Percentiles rank a stretch among this genome's conserved stretches.
These are phyloP conservation scores for Eupithecia subumbrata DNA, from an alignment of 2,888 invertebrate genomes.

Conservation along the genomic window DNA sequence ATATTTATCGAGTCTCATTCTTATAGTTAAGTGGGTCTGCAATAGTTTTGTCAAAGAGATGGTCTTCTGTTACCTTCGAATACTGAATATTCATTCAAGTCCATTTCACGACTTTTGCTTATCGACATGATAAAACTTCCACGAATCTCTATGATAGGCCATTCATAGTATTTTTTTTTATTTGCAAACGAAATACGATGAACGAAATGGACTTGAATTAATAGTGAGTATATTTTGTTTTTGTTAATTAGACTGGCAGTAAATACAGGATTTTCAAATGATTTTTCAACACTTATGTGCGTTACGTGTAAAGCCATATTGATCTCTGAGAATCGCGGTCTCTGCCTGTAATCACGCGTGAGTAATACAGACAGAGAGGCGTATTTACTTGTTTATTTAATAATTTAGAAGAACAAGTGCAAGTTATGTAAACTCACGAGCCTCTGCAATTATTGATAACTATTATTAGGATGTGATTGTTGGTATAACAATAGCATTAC, in stretches of 20 bases:
- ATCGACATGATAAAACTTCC: background rate
- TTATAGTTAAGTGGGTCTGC: constrained; percentile 41
- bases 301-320: constrained; percentile 75
- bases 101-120: background rate
- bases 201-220: constrained; percentile 10
- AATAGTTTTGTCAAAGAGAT: constrained; percentile 27
- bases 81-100: background rate
- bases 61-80: constrained; percentile 28
- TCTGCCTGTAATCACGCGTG: constrained; percentile 48
- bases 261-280: constrained; percentile 52
- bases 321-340: constrained; percentile 74
- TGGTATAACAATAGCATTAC: constrained; percentile 59
- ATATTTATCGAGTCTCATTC: constrained; percentile 48
- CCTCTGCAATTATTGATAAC: constrained; percentile 68
- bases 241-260: constrained; percentile 69
- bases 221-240: constrained; percentile 34
- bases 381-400: constrained; percentile 71
- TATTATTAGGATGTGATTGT: constrained; percentile 65
- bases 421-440: constrained; percentile 67
- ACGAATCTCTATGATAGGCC: background rate
- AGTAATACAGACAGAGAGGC: constrained; percentile 54
- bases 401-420: constrained; percentile 71
- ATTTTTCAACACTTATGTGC: constrained; percentile 66
- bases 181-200: background rate
- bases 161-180: background rate